A percentile compares a stretch with the other conserved stretches of the same genome.
Evolutionary conservation across 2,888 invertebrate species (phyloP).

Genomic region (Chesias legatella): DNA sequence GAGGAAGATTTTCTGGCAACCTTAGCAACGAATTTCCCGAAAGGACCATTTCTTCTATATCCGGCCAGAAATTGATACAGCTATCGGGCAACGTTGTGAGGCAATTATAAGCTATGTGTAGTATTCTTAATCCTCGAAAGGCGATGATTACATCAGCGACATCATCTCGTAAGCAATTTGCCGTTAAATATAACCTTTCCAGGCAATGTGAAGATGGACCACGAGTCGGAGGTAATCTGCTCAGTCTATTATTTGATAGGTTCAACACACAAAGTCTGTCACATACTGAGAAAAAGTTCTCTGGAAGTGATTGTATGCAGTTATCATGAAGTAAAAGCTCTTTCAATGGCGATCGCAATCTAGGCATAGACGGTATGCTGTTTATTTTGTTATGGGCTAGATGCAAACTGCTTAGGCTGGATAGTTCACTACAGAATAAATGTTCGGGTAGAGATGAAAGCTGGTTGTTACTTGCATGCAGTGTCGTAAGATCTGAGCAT

Average conservation of each 20-base stretch:
- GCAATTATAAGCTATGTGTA: conserved; percentile 90
- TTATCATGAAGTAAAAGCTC: conserved; percentile 89
- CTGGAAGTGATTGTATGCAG: conserved; percentile 86
- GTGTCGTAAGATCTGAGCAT: conserved; percentile 84
- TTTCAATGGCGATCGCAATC: conserved; percentile 82
- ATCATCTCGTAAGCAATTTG: conserved; percentile 87
- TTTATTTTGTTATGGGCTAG: conserved; percentile 89
- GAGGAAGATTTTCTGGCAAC: conserved; percentile 87
- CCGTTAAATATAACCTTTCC: conserved; percentile 86
- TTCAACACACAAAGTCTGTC: conserved; percentile 85
- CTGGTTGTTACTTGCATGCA: conserved; percentile 88
- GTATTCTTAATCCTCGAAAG: conserved; percentile 82
- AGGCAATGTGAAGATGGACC: conserved; percentile 81
- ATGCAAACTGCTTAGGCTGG: conserved; percentile 86
- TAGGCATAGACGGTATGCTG: conserved; percentile 85
- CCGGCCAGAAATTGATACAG: conserved; percentile 87
- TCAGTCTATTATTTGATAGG: conserved; percentile 88
- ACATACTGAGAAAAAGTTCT: conserved; percentile 86
- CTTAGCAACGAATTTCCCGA: conserved; percentile 90
- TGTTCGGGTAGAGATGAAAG: conserved; percentile 86
- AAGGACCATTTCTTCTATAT: conserved; percentile 89
- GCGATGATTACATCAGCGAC: conserved; percentile 83
- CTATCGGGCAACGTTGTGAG: conserved; percentile 86
- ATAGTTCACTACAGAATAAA: conserved; percentile 86
- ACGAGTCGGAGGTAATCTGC: conserved; percentile 83